Percentiles rank a stretch among this genome's conserved stretches.
Evolutionary conservation across 2,797 vertebrate species (phyloP).

Genomic region (Thripadectes ignobilis): DNA sequence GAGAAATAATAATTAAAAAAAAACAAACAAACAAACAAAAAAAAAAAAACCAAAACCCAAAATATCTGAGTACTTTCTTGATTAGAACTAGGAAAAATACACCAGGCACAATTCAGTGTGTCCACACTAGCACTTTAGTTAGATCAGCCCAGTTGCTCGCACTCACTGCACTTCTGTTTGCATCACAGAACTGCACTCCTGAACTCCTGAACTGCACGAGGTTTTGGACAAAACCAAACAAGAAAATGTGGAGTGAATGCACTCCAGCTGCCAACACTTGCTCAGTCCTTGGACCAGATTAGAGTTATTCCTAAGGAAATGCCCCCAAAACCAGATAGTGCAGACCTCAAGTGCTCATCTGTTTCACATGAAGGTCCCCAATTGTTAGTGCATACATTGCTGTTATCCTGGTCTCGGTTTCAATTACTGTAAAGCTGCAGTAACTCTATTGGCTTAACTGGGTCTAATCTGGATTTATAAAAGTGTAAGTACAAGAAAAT

Average conservation of each 20-base stretch:
- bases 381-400: background rate
- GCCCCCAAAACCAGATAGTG: background rate
- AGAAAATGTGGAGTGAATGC: background rate
- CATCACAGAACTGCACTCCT: background rate
- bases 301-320: background rate
- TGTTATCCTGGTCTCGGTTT: background rate
- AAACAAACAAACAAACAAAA: rapidly evolving
- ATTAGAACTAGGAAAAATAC: background rate
- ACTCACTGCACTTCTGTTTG: background rate
- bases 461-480: background rate
- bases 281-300: background rate
- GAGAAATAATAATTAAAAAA: background rate
- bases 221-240: background rate
- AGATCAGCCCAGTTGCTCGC: background rate
- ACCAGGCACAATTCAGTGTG: background rate
- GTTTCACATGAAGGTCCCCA: background rate
- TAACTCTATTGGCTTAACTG: background rate
- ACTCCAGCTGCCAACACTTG: background rate
- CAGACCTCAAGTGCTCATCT: background rate
- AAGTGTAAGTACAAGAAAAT: background rate
- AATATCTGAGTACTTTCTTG: background rate
- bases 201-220: background rate
- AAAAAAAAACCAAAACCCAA: rapidly evolving
- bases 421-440: background rate
- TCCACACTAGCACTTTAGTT: background rate